Evolutionary conservation across 2,797 vertebrate species (phyloP).

Genomic region (Sebastes flavidus): DNA sequence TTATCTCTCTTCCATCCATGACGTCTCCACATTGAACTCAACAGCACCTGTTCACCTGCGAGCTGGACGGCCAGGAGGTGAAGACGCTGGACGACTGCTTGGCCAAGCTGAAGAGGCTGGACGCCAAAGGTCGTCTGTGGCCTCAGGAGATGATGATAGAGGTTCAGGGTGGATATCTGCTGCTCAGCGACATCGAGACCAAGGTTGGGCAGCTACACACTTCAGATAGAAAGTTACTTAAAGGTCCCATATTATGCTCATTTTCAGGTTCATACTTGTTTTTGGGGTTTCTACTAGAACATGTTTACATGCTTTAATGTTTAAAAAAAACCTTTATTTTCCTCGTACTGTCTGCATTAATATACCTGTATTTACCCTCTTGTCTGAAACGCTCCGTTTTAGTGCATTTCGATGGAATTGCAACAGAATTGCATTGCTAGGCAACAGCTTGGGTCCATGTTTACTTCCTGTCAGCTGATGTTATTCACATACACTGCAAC

Average conservation of each 20-base stretch:
- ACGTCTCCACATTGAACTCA: neutral
- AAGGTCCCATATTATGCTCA: no score
- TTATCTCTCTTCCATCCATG: neutral
- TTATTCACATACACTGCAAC: no score
- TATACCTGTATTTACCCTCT: no score
- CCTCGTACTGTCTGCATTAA: rapidly evolving
- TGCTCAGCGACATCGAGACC: conserved; percentile 90
- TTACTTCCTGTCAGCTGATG: no score
- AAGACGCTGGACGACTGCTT: conserved; percentile 80
- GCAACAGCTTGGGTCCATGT: no score
- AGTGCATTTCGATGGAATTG: no score
- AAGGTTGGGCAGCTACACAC: conserved; percentile 80
- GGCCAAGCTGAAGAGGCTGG: conserved; percentile 82
- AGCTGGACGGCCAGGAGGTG: conserved; percentile 80
- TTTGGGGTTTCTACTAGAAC: rapidly evolving
- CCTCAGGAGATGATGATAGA: conserved; percentile 90
- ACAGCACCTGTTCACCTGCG: conserved; percentile 90
- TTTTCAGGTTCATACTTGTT: no score
- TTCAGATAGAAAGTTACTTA: neutral
- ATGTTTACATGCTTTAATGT: no score
- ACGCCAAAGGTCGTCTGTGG: conserved; percentile 89
- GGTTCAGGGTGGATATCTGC: conserved; percentile 74
- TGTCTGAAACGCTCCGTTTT: no score
- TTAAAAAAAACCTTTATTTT: no score
- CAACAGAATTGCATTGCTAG: no score